Evolutionary conservation across 2,888 invertebrate genomes (phyloP), one percentile per base, ranked within the genome.

Genomic region (Sialis fuliginosa): DNA sequence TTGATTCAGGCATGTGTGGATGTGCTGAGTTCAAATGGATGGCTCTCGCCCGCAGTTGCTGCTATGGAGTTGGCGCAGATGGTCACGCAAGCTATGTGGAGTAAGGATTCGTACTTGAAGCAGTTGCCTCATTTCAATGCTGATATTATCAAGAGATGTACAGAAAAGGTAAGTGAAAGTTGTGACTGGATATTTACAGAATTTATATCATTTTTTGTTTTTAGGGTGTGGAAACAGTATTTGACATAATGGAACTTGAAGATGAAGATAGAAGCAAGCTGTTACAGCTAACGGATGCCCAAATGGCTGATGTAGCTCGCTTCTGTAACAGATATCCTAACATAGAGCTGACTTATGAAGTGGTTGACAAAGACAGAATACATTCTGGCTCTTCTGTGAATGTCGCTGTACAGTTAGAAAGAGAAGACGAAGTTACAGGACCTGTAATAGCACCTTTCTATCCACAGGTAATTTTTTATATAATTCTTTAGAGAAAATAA

Each of bases 1-100:
- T 65, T 90, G 45, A 89, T 90, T 60, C 89, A 89, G 60, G 98
- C 98, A 1, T 98, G 97, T 64, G 97, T 98, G 33, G 77, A 93
- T 65, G 92, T 93, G 7, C 66, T 93, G 35, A 87, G 85, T 61
- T 91, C 91, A 41, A 96, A 95, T 57, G 97, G 98, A 33, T 99
- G 98, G 98, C 71, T 99, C 44, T 82, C 91, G 0, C 97, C 98
- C 0, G 98, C 97, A 4, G 89, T 99, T 39, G 93, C 96, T 12
- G 96, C 97, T 57, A 99, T 99, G 98, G 98, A 98, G 67, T 71
- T 99, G 58, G 93, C 97, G 0, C 98, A 98, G 69, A 99, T 98
- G 97, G 89, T 92, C 2, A 98, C 98, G 0, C 98, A 99, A 67
- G 97, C 97, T 7, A 95, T 98, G 95, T 98, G 97, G 95, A 91